phyloP scores from a whole-genome alignment of 2,888 invertebrate species.

The Cheiracanthium punctorium region DNA sequence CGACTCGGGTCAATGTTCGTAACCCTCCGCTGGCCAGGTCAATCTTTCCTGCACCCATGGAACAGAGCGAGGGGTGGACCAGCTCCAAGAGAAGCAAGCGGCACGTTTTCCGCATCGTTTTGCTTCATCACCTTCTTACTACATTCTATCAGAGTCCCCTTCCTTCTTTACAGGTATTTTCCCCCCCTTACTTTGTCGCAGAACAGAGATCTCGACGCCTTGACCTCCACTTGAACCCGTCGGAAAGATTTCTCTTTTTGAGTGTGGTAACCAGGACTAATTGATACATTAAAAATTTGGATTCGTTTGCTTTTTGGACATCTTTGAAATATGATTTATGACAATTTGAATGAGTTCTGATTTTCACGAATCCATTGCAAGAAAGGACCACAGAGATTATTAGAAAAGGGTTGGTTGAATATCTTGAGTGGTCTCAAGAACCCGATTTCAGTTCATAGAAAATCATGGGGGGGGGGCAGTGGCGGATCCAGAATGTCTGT shows the following conservation, averaged over 20 bases:
- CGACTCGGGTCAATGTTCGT: constrained; percentile 63
- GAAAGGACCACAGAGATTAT: no score
- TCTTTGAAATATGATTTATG: no score
- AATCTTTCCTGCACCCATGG: constrained; percentile 66
- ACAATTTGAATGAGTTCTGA: no score
- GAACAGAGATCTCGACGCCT: constrained; percentile 11
- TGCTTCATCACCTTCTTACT: constrained; percentile 62
- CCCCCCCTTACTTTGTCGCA: constrained; percentile 25
- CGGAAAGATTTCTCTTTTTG: constrained; percentile 3
- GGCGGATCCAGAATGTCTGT: no score
- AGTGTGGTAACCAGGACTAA: not conserved
- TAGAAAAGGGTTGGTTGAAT: no score
- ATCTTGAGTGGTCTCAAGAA: no score
- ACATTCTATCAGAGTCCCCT: constrained; percentile 25
- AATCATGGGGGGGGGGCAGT: no score
- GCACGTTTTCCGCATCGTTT: constrained; percentile 68
- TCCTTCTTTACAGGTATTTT: constrained; percentile 2
- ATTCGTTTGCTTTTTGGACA: no score
- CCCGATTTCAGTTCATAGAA: no score
- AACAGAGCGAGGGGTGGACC: constrained; percentile 47
- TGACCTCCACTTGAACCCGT: constrained; percentile 47
- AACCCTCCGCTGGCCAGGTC: constrained; percentile 70
- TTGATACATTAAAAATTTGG: not conserved
- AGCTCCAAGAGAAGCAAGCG: constrained; percentile 33
- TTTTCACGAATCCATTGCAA: no score